Percentiles rank a stretch among this genome's conserved stretches.
Conservation (phyloP, 2,888 invertebrate genomes). For the Andrena haemorrhoa region DNA sequence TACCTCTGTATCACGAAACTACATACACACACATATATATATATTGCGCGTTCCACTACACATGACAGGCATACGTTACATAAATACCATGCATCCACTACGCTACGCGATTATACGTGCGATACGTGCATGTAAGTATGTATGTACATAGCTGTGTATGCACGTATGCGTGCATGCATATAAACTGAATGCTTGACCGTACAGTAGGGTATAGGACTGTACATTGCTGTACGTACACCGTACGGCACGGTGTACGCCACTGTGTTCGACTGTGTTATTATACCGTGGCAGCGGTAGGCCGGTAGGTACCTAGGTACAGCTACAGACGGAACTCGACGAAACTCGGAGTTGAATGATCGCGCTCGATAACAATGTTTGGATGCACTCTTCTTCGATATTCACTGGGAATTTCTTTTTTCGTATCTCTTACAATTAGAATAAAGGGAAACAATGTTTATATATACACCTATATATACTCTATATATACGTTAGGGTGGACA, state of each 20-base stretch:
- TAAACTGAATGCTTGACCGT: slow-evolving; percentile 42
- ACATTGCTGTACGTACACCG: too few species aligned
- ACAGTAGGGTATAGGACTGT: background rate
- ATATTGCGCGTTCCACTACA: slow-evolving; percentile 62
- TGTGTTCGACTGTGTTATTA: too few species aligned
- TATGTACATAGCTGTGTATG: too few species aligned
- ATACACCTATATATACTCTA: background rate
- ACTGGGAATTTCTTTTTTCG: background rate
- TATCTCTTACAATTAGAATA: too few species aligned
- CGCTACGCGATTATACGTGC: slow-evolving; percentile 35
- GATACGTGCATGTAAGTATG: too few species aligned
- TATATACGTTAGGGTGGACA: too few species aligned
- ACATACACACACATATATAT: too few species aligned
- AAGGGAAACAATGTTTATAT: background rate
- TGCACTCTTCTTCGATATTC: background rate
- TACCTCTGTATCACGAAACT: slow-evolving; percentile 57
- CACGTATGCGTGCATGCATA: slow-evolving; percentile 4
- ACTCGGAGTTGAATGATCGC: slow-evolving; percentile 37
- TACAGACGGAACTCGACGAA: background rate
- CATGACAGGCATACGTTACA: slow-evolving; percentile 61
- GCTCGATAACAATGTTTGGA: slow-evolving; percentile 34
- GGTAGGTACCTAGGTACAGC: too few species aligned
- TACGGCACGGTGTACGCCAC: too few species aligned
- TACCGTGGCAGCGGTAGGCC: too few species aligned
- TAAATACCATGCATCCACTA: slow-evolving; percentile 48